phyloP scores from a whole-genome alignment of 1,140 invertebrate genomes.

The Drosophila baimaii region DNA sequence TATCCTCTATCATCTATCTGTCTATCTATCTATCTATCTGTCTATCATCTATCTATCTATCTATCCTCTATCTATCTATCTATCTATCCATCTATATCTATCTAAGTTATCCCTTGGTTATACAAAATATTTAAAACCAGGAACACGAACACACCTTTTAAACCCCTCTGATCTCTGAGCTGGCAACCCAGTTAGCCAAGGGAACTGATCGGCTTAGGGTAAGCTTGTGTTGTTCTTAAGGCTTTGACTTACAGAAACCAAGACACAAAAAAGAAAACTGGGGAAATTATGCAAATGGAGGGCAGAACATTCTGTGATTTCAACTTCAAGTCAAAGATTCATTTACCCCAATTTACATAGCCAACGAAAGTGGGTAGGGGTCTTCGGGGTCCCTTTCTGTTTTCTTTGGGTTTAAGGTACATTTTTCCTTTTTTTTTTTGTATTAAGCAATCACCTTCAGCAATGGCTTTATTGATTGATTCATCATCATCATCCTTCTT shows the following conservation, averaged over 20 bases:
- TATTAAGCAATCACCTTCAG: background rate
- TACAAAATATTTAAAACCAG: too few relatives aligned
- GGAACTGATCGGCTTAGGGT: background rate
- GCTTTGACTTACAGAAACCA: background rate
- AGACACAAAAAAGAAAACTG: background rate
- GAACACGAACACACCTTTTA: too few relatives aligned
- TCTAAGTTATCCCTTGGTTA: too few relatives aligned
- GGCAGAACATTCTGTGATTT: slow-evolving; percentile 5
- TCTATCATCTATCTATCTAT: too few relatives aligned
- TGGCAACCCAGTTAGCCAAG: background rate
- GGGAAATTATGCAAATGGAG: slow-evolving; percentile 5
- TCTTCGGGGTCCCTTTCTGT: too few relatives aligned
- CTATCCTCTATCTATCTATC: too few relatives aligned
- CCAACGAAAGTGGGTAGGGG: too few relatives aligned
- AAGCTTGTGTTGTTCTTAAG: background rate
- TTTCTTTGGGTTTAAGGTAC: background rate
- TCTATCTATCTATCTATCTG: too few relatives aligned
- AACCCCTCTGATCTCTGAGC: background rate
- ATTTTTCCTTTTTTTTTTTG: too few relatives aligned
- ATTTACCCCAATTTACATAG: slow-evolving; percentile 11
- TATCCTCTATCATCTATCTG: too few relatives aligned
- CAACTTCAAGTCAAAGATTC: slow-evolving; percentile 14
- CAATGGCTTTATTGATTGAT: slow-evolving; percentile 10
- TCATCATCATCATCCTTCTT: slow-evolving; percentile 3
- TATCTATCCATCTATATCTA: too few relatives aligned